Evolutionary conservation across 2,797 vertebrate genomes (phyloP).

Genomic region (Trematomus bernacchii): DNA sequence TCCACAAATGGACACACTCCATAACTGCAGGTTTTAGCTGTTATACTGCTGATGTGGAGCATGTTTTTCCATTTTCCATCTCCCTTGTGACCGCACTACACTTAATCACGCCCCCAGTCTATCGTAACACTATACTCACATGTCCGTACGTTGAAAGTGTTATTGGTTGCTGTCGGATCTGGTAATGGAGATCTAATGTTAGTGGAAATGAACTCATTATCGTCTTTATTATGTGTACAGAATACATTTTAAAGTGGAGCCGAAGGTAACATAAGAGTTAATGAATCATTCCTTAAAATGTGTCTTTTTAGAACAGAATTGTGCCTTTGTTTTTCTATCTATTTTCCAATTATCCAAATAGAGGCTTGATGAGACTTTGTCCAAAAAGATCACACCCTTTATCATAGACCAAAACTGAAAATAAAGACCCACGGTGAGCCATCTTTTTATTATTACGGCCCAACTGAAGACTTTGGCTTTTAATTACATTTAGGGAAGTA

Average conservation of each 20-base stretch:
- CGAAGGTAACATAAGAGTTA: background rate
- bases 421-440: no score
- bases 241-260: background rate
- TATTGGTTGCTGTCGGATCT: background rate
- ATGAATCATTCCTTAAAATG: background rate
- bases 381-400: background rate
- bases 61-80: constrained; percentile 29
- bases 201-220: background rate
- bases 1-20: constrained; percentile 45
- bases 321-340: background rate
- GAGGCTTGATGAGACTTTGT: background rate
- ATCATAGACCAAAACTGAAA: no score
- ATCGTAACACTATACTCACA: background rate
- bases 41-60: constrained; percentile 56
- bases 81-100: constrained; percentile 34
- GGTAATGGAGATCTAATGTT: background rate
- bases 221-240: background rate
- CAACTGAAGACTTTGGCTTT: no score
- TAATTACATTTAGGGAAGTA: no score
- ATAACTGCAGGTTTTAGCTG: constrained; percentile 58
- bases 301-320: background rate
- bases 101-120: background rate
- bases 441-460: no score
- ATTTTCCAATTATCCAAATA: background rate
- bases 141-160: background rate